These are phyloP conservation scores for Aphis gossypii DNA, from an alignment of 1,140 invertebrate species.

Conservation along the genomic window DNA sequence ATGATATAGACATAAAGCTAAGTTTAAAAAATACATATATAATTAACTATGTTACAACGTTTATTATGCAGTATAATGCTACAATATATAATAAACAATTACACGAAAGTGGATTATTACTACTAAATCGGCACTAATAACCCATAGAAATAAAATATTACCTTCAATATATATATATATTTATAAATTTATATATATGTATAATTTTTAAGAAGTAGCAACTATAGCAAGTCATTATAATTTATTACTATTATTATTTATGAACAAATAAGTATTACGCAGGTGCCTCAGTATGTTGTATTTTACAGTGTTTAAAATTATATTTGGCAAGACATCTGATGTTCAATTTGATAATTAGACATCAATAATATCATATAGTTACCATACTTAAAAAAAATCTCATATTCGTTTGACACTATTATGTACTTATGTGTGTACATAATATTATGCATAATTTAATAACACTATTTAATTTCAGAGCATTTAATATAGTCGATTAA, in stretches of 20 bases:
- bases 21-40: neutral
- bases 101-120: neutral
- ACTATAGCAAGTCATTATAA: neutral
- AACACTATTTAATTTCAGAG: too few relatives aligned
- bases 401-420: too few relatives aligned
- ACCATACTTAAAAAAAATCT: too few relatives aligned
- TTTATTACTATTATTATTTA: slow-evolving; percentile 9
- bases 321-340: too few relatives aligned
- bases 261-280: neutral
- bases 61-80: neutral
- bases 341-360: too few relatives aligned
- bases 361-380: too few relatives aligned
- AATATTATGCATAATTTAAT: too few relatives aligned
- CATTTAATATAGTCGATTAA: too few relatives aligned
- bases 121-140: neutral
- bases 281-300: neutral
- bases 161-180: neutral
- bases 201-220: neutral
- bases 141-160: neutral
- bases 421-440: too few relatives aligned
- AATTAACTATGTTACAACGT: neutral
- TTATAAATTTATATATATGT: too few relatives aligned
- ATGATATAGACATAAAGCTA: neutral
- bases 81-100: neutral
- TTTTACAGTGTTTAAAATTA: neutral